Evolutionary conservation across 2,797 vertebrate species (phyloP).

Genomic region (Iguana delicatissima): DNA sequence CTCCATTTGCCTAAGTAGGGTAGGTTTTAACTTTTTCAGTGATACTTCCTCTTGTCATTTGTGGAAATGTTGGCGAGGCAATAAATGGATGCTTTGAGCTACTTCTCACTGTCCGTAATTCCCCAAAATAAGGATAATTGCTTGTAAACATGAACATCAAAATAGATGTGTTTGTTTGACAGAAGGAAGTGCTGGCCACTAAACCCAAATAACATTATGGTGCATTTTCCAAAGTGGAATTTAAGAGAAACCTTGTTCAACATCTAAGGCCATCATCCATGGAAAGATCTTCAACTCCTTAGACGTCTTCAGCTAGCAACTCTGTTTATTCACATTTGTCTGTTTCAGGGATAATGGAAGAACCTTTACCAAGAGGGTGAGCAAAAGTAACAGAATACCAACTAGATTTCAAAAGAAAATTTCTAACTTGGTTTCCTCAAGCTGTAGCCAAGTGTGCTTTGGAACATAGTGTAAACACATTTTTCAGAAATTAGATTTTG

Average conservation of each 20-base stretch:
- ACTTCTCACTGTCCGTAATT: neutral
- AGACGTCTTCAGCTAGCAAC: neutral
- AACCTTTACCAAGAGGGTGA: neutral
- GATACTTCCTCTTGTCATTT: neutral
- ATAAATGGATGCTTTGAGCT: neutral
- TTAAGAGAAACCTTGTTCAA: neutral
- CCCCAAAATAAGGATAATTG: neutral
- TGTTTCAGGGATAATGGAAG: neutral
- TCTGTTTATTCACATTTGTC: neutral
- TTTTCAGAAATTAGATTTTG: conserved; percentile 25
- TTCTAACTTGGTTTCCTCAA: conserved; percentile 5
- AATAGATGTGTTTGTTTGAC: conserved; percentile 1
- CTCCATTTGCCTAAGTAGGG: neutral
- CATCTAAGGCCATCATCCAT: neutral
- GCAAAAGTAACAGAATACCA: neutral
- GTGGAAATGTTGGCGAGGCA: neutral
- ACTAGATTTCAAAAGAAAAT: neutral
- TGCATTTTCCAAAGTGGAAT: neutral
- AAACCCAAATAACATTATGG: neutral
- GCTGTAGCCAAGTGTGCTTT: neutral
- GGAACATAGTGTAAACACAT: neutral
- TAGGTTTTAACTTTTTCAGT: neutral
- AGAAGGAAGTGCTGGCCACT: neutral
- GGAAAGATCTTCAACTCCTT: neutral
- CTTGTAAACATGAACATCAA: neutral